phyloP scores from a whole-genome alignment of 2,888 invertebrate species.

The Eumacrocentrus americanus region DNA sequence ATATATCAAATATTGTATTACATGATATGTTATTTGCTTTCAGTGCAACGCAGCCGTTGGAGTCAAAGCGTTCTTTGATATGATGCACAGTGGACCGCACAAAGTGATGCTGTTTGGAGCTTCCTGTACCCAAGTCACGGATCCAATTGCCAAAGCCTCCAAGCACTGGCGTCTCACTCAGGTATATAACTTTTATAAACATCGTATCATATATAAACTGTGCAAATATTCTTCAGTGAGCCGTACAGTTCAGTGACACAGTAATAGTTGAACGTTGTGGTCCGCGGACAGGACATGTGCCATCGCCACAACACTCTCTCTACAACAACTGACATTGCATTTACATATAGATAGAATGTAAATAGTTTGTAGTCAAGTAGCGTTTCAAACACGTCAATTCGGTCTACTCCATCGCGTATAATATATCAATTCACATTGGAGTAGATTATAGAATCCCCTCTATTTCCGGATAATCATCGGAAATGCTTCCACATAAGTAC shows the following conservation, averaged over 20 bases:
- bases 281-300: conserved; percentile 1
- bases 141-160: conserved; percentile 95
- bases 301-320: not conserved
- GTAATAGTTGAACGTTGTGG: not conserved
- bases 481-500: too few relatives aligned
- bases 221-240: not conserved
- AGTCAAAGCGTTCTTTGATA: conserved; percentile 93
- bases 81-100: conserved; percentile 92
- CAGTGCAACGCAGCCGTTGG: conserved; percentile 95
- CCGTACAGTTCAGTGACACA: not conserved
- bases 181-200: too few relatives aligned
- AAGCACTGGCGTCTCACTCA: conserved; percentile 97
- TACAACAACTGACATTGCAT: conserved; percentile 22
- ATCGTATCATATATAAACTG: too few relatives aligned
- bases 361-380: conserved; percentile 18
- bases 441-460: not conserved
- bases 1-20: too few relatives aligned
- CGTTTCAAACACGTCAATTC: conserved; percentile 7
- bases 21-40: conserved; percentile 40
- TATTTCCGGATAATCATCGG: not conserved
- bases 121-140: conserved; percentile 95
- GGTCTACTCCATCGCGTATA: conserved; percentile 1
- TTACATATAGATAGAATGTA: conserved; percentile 40
- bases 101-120: conserved; percentile 96
- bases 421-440: not conserved